Conservation (phyloP, 2,888 invertebrate genomes). For the Hydropsyche betteni region DNA sequence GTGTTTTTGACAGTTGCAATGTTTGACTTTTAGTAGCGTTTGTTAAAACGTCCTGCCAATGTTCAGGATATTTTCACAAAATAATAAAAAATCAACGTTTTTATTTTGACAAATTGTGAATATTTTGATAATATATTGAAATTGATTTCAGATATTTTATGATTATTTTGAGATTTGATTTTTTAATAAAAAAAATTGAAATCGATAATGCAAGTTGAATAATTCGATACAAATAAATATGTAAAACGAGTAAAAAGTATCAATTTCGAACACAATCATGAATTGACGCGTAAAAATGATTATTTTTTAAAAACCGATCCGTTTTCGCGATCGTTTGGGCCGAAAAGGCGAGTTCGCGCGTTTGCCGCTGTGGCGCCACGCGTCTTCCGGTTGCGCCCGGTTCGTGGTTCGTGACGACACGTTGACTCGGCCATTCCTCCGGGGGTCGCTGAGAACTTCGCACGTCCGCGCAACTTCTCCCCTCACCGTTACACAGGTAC, state of each 20-base stretch:
- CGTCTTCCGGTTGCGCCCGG: constrained; percentile 19
- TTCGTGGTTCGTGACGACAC: constrained; percentile 57
- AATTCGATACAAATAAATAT: too few relatives aligned
- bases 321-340: background rate
- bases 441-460: constrained; percentile 57
- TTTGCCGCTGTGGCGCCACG: background rate
- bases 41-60: too few relatives aligned
- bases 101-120: too few relatives aligned
- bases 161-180: too few relatives aligned
- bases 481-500: constrained; percentile 23
- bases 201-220: too few relatives aligned
- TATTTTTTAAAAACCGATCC: constrained; percentile 7
- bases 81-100: too few relatives aligned
- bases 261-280: too few relatives aligned
- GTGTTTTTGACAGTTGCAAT: constrained; percentile 55
- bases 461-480: constrained; percentile 29
- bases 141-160: too few relatives aligned
- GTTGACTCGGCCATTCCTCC: constrained; percentile 74
- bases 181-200: too few relatives aligned
- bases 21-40: constrained; percentile 37
- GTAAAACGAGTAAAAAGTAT: too few relatives aligned
- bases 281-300: background rate
- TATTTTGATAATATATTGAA: too few relatives aligned
- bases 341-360: background rate
- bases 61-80: too few relatives aligned